phyloP scores from a whole-genome alignment of 1,140 invertebrate species.

The Diuraphis noxia region DNA sequence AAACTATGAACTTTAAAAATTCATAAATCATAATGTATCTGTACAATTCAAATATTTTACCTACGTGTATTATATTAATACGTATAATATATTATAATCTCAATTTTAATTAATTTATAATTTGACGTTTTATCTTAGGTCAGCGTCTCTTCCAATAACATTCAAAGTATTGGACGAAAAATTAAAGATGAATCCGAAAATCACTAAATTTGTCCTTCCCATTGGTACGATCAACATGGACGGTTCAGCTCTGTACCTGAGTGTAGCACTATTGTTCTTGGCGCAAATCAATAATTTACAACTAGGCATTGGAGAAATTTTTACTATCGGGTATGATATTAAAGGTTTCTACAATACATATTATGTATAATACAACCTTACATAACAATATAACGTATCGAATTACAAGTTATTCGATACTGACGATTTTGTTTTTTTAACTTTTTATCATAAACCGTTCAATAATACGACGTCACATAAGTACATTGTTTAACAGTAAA shows the following conservation, averaged over 20 bases:
- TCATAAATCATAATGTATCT: background rate
- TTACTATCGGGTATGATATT: slow-evolving; percentile 76
- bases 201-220: slow-evolving; percentile 88
- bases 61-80: background rate
- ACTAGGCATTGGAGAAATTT: slow-evolving; percentile 76
- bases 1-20: background rate
- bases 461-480: background rate
- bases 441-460: background rate
- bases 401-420: slow-evolving; percentile 16
- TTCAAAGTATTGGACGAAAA: slow-evolving; percentile 93
- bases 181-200: slow-evolving; percentile 81
- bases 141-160: slow-evolving; percentile 91
- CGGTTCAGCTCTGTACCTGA: slow-evolving; percentile 88
- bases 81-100: background rate
- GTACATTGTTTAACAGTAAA: background rate
- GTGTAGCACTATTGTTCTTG: slow-evolving; percentile 86
- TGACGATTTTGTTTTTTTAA: background rate
- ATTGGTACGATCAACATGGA: slow-evolving; percentile 95
- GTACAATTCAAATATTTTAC: background rate
- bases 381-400: background rate
- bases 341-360: background rate
- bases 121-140: slow-evolving; percentile 63
- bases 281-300: slow-evolving; percentile 86
- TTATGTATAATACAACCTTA: background rate
- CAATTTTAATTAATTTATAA: background rate